These are phyloP conservation scores for Anticlea derivata DNA, from an alignment of 2,888 invertebrate genomes.

Conservation along the genomic window DNA sequence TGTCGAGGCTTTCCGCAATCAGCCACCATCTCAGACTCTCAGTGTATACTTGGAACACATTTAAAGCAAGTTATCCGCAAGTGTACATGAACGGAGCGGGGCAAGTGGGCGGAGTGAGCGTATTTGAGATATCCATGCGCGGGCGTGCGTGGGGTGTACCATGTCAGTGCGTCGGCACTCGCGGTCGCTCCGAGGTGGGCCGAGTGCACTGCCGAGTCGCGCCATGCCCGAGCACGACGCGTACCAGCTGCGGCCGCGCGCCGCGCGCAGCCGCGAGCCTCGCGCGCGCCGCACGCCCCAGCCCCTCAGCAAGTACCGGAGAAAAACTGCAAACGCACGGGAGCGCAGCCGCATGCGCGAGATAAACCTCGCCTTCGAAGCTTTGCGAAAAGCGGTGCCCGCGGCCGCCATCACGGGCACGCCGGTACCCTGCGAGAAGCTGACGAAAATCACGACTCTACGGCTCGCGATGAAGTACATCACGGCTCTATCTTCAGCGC, in stretches of 20 bases:
- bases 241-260: conserved; percentile 81
- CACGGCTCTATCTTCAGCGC: conserved; percentile 87
- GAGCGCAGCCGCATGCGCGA: conserved; percentile 95
- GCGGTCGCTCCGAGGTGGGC: conserved; percentile 33
- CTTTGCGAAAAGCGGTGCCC: conserved; percentile 90
- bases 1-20: background rate
- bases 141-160: conserved; percentile 56
- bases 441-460: conserved; percentile 95
- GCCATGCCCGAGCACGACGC: conserved; percentile 83
- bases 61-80: conserved; percentile 35
- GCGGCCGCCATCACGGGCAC: conserved; percentile 79
- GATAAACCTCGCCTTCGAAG: conserved; percentile 95
- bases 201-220: conserved; percentile 45
- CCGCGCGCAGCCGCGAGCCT: conserved; percentile 76
- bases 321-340: conserved; percentile 95
- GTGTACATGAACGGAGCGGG: conserved; percentile 76
- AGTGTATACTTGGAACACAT: conserved; percentile 3
- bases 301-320: conserved; percentile 93
- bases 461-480: conserved; percentile 95
- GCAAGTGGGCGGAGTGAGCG: conserved; percentile 74
- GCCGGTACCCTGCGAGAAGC: conserved; percentile 87
- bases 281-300: conserved; percentile 86
- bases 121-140: conserved; percentile 64
- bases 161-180: conserved; percentile 44
- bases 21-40: background rate